Evolutionary conservation across 2,888 invertebrate genomes (phyloP), one percentile per base, ranked within the genome.

Genomic region (Drosophila kanekoi): DNA sequence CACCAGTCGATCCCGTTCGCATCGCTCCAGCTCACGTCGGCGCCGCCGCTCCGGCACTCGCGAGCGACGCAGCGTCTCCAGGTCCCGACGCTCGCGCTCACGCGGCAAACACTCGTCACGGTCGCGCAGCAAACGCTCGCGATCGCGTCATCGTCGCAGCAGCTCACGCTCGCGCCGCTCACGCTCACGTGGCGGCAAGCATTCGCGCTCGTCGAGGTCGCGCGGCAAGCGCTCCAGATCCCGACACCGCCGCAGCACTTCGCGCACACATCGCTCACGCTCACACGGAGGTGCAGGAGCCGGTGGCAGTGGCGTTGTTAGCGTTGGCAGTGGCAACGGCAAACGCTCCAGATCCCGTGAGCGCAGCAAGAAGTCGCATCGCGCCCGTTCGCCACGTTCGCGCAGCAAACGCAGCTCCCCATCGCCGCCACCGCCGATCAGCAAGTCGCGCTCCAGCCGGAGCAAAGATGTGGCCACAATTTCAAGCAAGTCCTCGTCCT

Each of bases 11-110:
- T 95, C 95, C 2, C 93, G 95, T 40, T 92, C 92, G 32, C 91
- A 91, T 73, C 94, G 94, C 20, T 95, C 95, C 0, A 93, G 95
- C 6, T 96, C 96, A 0, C 93, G 96, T 5, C 93, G 95, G 2
- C 93, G 95, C 38, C 93, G 94, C 1, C 92, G 93, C 13, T 93
- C 94, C 1, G 92, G 90, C 3, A 91, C 93, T 71, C 91, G 93
- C 1, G 93, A 92, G 45, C 89, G 92, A 1, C 92, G 92, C 60
- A 90, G 91, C 54, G 93, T 94, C 4, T 95, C 95, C 0, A 93
- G 95, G 4, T 95, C 96, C 0, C 93, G 95, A 0, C 93, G 94
- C 48, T 95, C 95, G 0, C 93, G 93, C 33, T 93, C 94, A 0
- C 91, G 93, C 0, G 91, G 91, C 41, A 86, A 86, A 28, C 85